Evolutionary conservation across 2,888 invertebrate species (phyloP).

Genomic region (Leptinotarsa juncta): DNA sequence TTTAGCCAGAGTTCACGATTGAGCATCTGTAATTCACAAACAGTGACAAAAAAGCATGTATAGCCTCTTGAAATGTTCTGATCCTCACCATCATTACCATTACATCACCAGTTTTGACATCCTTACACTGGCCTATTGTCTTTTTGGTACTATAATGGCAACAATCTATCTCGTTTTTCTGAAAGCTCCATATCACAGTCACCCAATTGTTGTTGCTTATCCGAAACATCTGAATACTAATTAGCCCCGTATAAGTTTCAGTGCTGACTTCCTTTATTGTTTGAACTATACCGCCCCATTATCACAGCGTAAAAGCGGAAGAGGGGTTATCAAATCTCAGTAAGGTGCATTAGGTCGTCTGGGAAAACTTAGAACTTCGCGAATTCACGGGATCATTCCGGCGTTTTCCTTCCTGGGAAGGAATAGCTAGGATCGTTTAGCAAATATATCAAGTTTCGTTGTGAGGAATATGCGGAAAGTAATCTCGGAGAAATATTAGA

Average conservation of each 20-base stretch:
- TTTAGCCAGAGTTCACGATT: too few relatives aligned
- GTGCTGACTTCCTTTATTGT: slow-evolving; percentile 26
- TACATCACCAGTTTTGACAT: too few relatives aligned
- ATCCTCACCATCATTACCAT: too few relatives aligned
- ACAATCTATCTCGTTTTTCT: slow-evolving; percentile 1
- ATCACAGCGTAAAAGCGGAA: slow-evolving; percentile 19
- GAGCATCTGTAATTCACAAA: too few relatives aligned
- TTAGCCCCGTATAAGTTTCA: slow-evolving; percentile 20
- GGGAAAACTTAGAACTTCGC: slow-evolving; percentile 28
- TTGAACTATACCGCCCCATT: slow-evolving; percentile 9
- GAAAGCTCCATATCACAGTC: slow-evolving; percentile 6
- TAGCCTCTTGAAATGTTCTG: too few relatives aligned
- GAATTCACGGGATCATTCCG: slow-evolving; percentile 18
- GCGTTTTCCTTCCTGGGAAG: slow-evolving; percentile 16
- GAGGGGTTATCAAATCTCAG: slow-evolving; percentile 29
- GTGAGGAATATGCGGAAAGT: background rate
- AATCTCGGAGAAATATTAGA: slow-evolving; percentile 3
- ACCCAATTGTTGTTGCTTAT: background rate
- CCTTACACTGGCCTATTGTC: too few relatives aligned
- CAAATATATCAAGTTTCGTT: slow-evolving; percentile 19
- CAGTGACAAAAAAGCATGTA: too few relatives aligned
- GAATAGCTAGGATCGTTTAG: slow-evolving; percentile 4
- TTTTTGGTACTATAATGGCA: too few relatives aligned
- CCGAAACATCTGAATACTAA: slow-evolving; percentile 21
- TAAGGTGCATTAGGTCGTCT: slow-evolving; percentile 28